Percentiles rank a stretch among this genome's conserved stretches.
Evolutionary conservation across 2,797 vertebrate genomes (phyloP).

Genomic region (Pantherophis alleghaniensis): DNA sequence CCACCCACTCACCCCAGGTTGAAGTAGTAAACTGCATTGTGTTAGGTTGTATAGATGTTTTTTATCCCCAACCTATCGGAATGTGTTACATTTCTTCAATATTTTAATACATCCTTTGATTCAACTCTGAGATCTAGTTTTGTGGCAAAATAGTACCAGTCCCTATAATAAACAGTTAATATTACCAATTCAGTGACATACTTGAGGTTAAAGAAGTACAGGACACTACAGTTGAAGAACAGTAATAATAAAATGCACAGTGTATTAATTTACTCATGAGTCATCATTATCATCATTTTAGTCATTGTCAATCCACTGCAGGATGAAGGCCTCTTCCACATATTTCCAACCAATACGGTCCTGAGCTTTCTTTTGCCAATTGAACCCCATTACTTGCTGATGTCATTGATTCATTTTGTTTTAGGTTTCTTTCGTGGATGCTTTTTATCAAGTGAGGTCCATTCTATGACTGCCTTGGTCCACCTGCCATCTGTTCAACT

Average conservation of each 20-base stretch:
- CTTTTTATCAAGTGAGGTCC: background rate
- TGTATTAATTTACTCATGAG: background rate
- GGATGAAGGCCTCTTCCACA: background rate
- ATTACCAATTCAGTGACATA: background rate
- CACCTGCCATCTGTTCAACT: background rate
- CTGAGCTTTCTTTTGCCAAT: background rate
- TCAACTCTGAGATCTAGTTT: background rate
- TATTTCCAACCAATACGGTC: background rate
- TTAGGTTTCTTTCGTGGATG: background rate
- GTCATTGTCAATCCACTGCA: background rate
- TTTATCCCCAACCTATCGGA: background rate
- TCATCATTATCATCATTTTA: background rate
- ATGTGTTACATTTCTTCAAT: background rate
- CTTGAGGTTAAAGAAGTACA: background rate
- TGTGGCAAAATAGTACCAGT: background rate
- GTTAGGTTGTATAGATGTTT: background rate
- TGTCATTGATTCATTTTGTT: background rate
- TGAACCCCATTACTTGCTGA: background rate
- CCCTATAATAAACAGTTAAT: background rate
- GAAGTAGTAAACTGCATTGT: background rate
- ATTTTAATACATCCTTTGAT: background rate
- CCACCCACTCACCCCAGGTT: background rate
- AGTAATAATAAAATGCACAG: background rate
- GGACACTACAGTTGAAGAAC: background rate
- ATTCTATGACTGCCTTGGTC: background rate